Evolutionary conservation across 1,140 invertebrate species (phyloP), one percentile per base, ranked within the genome.

Genomic region (Pygmarrhopalites habei): DNA sequence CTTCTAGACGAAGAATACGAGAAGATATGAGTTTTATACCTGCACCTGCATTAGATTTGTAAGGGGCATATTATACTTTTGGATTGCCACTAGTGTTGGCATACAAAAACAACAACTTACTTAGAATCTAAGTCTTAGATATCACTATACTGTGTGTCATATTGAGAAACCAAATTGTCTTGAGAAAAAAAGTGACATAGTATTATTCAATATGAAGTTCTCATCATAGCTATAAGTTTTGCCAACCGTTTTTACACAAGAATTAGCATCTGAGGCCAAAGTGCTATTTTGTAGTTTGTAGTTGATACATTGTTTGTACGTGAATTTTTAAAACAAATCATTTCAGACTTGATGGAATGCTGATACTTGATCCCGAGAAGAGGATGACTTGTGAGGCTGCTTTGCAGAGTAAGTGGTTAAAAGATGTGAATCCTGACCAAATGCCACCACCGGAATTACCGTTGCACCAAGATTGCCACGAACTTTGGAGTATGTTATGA

Each of bases 381-480:
- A 79, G 97, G 66, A 93, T 97, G 63, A 94, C 92, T 0, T 94
- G 95, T 7, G 90, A 94, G 47, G 89, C 95, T 73, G 95, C 96
- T 2, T 81, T 99, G 0, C 88, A 92, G 74, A 91, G 90, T 68
- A 79, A 85, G n/a, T 99, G 95, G 95, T 78, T 99, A 1, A 90
- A 86, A 76, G 88, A 90, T 76, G 85, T 98, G 39, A 84, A 92
- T 72, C 90, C 92, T 19, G 87, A 90, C 72, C 83, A 85, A 76
- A 89, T 90, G 85, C 81, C 84, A 46, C 83, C 83, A 19, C 87
- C 88, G 14, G 82, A 88, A 72, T 75, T 98, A 64, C 96, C 96
- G 1, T 90, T 86, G 28, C 92, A 92, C 85, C 95, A 98, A 80
- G 96, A 99, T 79, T 99, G 96, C 77, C 96, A 99, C 79, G 96